Evolutionary conservation across 2,797 vertebrate species (phyloP), one percentile per base, ranked within the genome.

Genomic region (Naso thynnoides): DNA sequence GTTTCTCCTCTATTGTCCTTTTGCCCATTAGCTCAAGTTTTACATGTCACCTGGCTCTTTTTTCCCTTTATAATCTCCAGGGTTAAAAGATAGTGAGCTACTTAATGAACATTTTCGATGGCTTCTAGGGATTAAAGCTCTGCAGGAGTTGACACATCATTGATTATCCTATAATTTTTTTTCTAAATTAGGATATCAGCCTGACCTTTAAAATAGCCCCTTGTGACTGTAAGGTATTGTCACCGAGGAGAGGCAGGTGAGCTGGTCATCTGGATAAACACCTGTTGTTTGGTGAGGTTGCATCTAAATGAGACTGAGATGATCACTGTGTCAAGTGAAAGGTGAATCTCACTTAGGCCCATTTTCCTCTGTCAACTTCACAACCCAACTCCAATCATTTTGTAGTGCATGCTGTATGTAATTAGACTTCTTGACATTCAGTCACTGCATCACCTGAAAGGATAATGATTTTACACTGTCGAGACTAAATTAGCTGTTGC

Each of bases 61-160:
- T 36, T 50, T 19, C 24, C 14, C 61, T 27, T 19, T 65, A 58
- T 66, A 53, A 84, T 81, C 60, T 82, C 58, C 47, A 66, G 67
- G 75, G 79, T 82, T 67, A 59, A 85, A 71, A 76, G 59, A 56
- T 70, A 76, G 73, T 73, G 60, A 62, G 72, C 71, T 78, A 82
- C 76, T 88, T 91, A 88, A 92, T 90, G 76, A 81, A 71, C 71
- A 61, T n/a, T 57, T 52, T 59, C 57, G 38, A 41, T 82, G 68
- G 67, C 64, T 70, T 62, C 18, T 5, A 3, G 29, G 61, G 70
- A 81, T 72, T 71, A 61, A 33, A 80, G 58, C 55, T 73, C 54
- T 13, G 36, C 49, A 13, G 67, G 52, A 71, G 55, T 81, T 79
- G 48, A 53, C 64, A 79, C 59, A 65, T 77, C 45, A 45, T 61